Percentiles rank a stretch among this genome's conserved stretches.
Evolutionary conservation across 2,797 vertebrate species (phyloP).

Genomic region (Carduelis carduelis): DNA sequence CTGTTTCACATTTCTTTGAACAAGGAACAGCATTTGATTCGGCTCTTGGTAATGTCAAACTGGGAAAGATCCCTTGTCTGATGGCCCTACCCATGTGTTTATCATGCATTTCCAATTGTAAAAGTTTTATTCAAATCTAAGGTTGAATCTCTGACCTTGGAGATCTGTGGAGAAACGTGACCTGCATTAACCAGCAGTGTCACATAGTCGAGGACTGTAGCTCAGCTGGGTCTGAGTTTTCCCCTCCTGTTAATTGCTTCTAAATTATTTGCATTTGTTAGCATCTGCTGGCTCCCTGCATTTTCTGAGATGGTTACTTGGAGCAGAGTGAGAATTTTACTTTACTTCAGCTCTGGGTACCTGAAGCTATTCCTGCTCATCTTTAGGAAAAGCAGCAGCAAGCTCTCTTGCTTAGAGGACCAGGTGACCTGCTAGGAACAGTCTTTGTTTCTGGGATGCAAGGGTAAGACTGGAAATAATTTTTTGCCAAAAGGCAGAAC

Average conservation of each 20-base stretch:
- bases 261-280: background rate
- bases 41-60: background rate
- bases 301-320: background rate
- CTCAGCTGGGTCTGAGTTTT: background rate
- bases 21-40: background rate
- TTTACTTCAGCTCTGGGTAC: background rate
- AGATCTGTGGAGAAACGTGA: background rate
- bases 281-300: background rate
- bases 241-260: background rate
- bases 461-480: background rate
- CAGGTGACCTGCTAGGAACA: rapidly evolving
- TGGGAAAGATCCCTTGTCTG: background rate
- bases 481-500: background rate
- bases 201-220: background rate
- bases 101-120: background rate
- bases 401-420: background rate
- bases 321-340: background rate
- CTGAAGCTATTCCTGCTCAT: background rate
- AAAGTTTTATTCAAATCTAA: background rate
- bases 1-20: background rate
- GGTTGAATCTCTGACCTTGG: background rate
- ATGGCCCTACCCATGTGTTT: background rate
- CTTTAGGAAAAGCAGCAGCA: background rate
- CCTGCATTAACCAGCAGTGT: background rate
- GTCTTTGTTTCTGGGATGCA: background rate